phyloP scores from a whole-genome alignment of 2,113 vertebrate genomes.

The Neolamprologus ventralis region DNA sequence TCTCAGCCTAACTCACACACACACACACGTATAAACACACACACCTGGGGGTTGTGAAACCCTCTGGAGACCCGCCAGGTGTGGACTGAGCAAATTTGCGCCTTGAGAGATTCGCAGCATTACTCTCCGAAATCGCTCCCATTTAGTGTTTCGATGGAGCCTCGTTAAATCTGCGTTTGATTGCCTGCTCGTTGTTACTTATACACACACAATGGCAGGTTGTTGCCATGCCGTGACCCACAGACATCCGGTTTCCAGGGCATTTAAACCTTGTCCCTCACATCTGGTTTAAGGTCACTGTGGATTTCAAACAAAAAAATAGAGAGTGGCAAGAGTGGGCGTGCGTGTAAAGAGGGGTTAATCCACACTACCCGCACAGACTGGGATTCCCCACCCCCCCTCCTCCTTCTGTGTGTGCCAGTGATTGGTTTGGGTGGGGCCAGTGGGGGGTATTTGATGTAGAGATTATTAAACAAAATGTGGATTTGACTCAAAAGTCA shows the following conservation, averaged over 20 bases:
- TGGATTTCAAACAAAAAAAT: conserved; percentile 21
- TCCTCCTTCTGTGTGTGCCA: neutral
- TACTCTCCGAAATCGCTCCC: neutral
- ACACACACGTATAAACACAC: neutral
- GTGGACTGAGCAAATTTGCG: neutral
- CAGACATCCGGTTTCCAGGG: neutral
- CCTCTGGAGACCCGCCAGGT: neutral
- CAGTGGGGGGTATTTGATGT: conserved; percentile 44
- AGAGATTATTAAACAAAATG: conserved; percentile 42
- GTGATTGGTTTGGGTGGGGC: conserved; percentile 48
- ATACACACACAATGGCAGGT: neutral
- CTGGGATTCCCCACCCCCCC: rapidly evolving
- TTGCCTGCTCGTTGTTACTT: neutral
- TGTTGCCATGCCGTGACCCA: neutral
- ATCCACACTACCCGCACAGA: conserved; percentile 23
- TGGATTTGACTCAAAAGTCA: conserved; percentile 51
- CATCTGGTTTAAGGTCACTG: conserved; percentile 32
- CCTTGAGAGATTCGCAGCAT: neutral
- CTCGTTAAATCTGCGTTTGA: neutral
- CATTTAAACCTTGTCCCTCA: conserved; percentile 2
- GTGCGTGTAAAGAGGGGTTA: neutral
- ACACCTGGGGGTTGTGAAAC: conserved; percentile 24
- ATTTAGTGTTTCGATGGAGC: neutral
- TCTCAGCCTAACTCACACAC: neutral
- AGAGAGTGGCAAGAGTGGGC: neutral